A percentile compares a stretch with the other conserved stretches of the same genome.
phyloP scores from a whole-genome alignment of 2,797 vertebrate genomes.

The Microctenopoma stevenorrisi region DNA sequence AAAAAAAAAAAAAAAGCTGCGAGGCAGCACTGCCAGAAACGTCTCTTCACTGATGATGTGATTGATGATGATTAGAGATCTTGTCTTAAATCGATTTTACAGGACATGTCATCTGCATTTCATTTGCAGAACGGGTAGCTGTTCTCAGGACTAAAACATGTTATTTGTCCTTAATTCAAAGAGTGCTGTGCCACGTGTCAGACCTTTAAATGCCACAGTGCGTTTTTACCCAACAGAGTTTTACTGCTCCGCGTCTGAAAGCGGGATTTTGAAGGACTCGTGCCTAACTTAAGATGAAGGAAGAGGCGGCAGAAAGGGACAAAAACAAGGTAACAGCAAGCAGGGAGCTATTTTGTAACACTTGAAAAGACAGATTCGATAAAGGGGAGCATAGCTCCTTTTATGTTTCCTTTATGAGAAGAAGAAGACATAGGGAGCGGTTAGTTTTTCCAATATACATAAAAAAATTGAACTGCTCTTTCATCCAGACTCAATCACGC shows the following conservation, averaged over 20 bases:
- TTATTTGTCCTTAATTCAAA: slow-evolving; percentile 52
- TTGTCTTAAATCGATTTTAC: slow-evolving; percentile 74
- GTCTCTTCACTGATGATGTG: slow-evolving; percentile 60
- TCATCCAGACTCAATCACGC: slow-evolving; percentile 73
- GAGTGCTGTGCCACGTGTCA: slow-evolving; percentile 18
- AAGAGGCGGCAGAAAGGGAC: slow-evolving; percentile 49
- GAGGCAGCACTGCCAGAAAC: slow-evolving; percentile 42
- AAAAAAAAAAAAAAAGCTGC: slow-evolving; percentile 38
- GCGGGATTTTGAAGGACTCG: slow-evolving; percentile 85
- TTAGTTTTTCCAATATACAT: slow-evolving; percentile 65
- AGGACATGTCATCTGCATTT: slow-evolving; percentile 71
- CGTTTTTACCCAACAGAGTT: neutral
- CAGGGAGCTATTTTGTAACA: slow-evolving; percentile 56
- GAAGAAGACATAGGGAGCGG: slow-evolving; percentile 62
- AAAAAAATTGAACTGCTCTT: slow-evolving; percentile 60
- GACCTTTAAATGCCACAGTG: slow-evolving; percentile 12
- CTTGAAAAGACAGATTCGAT: slow-evolving; percentile 67
- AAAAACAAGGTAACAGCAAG: slow-evolving; percentile 41
- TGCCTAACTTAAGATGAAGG: slow-evolving; percentile 64
- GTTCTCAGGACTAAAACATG: slow-evolving; percentile 49
- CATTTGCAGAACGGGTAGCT: slow-evolving; percentile 52
- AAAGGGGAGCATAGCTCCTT: slow-evolving; percentile 57
- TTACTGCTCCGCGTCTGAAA: slow-evolving; percentile 80
- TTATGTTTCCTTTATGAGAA: slow-evolving; percentile 77
- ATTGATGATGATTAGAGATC: slow-evolving; percentile 74